These are phyloP conservation scores for Samia ricini DNA, from an alignment of 1,140 invertebrate genomes.

Conservation along the genomic window DNA sequence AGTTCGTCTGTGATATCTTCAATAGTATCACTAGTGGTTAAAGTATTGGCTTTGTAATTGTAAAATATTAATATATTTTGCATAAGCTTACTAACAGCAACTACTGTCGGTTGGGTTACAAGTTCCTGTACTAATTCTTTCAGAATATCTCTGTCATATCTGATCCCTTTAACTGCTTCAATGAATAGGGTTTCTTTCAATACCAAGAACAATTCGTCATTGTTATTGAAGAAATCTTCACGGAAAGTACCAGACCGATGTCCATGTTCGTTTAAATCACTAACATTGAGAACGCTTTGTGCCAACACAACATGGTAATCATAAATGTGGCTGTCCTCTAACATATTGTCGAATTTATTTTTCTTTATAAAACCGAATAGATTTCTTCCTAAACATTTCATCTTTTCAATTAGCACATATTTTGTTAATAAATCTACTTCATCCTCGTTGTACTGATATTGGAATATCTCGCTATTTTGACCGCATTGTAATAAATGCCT, in stretches of 20 bases:
- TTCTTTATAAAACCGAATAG: neutral
- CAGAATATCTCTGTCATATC: neutral
- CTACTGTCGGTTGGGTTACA: neutral
- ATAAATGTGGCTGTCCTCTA: conserved; percentile 9
- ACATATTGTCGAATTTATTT: neutral
- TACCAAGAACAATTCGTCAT: conserved; percentile 2
- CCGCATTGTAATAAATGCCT: neutral
- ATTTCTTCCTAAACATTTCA: neutral
- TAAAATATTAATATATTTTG: neutral
- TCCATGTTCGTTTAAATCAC: conserved; percentile 3
- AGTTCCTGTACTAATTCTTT: neutral
- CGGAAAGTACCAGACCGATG: conserved; percentile 5
- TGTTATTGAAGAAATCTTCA: conserved; percentile 14
- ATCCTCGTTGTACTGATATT: neutral
- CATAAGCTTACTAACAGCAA: conserved; percentile 5
- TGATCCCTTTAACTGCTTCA: conserved; percentile 6
- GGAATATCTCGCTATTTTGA: neutral
- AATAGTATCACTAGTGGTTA: neutral
- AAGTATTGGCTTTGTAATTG: neutral
- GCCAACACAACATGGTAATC: conserved; percentile 13
- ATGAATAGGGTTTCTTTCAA: conserved; percentile 6
- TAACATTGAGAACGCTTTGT: conserved; percentile 10
- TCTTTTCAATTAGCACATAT: neutral
- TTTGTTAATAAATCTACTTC: neutral
- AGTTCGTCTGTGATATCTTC: neutral